Conservation (phyloP, 2,797 vertebrate species). For the Dermochelys coriacea region DNA sequence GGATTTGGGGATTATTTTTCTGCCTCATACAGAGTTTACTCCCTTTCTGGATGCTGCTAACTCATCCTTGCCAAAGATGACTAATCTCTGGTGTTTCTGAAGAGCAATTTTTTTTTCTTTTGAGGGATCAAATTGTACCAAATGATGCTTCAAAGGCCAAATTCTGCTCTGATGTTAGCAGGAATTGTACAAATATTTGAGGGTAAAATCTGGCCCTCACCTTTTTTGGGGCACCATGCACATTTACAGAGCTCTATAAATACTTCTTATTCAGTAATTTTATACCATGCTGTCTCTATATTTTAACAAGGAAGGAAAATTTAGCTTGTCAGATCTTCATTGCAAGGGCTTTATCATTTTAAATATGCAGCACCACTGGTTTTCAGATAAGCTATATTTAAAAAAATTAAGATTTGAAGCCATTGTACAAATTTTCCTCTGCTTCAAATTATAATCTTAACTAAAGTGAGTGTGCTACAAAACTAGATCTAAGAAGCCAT, state of each 20-base stretch:
- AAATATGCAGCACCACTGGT: not conserved
- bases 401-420: not conserved
- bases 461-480: not conserved
- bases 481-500: not conserved
- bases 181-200: slow-evolving; percentile 30
- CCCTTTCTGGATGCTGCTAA: not conserved
- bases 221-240: not conserved
- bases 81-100: not conserved
- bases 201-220: slow-evolving; percentile 6
- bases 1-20: not conserved
- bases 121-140: not conserved
- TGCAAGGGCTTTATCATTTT: not conserved
- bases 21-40: not conserved
- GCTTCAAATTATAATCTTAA: not conserved
- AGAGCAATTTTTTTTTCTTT: not conserved
- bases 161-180: not conserved
- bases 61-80: not conserved
- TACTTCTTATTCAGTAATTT: not conserved
- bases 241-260: not conserved
- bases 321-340: not conserved
- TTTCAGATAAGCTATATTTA: not conserved
- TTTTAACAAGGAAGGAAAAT: not conserved
- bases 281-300: not conserved
- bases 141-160: slow-evolving; percentile 23
- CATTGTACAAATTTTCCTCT: not conserved